Conservation (phyloP, 2,888 invertebrate species). For the Ryuthela nishihirai region DNA sequence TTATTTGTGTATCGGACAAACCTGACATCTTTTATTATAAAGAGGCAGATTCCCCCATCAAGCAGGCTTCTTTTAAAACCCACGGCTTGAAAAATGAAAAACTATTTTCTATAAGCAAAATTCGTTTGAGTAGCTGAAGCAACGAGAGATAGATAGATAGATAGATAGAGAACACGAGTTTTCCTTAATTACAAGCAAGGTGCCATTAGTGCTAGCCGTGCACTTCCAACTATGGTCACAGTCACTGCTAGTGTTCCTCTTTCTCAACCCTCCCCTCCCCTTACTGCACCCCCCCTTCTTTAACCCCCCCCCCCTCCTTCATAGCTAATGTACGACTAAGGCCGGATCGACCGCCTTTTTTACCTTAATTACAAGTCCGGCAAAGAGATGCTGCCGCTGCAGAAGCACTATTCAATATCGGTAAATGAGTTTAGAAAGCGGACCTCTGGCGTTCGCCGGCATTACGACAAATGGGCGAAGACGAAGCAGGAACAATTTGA, state of each 20-base stretch:
- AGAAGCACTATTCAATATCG: slow-evolving; percentile 30
- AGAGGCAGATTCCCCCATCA: too few relatives aligned
- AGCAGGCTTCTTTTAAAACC: too few relatives aligned
- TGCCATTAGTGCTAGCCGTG: slow-evolving; percentile 36
- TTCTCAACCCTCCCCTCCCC: slow-evolving; percentile 5
- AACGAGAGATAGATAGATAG: slow-evolving; percentile 11
- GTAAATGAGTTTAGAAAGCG: slow-evolving; percentile 14
- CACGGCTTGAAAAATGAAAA: slow-evolving; percentile 22
- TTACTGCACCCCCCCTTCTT: not conserved
- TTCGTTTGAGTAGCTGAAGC: slow-evolving; percentile 3
- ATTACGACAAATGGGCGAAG: too few relatives aligned
- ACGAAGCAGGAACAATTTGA: slow-evolving; percentile 30
- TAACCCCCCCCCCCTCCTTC: not conserved
- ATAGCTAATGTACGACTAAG: not conserved
- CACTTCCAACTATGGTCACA: too few relatives aligned
- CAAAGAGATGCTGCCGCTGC: slow-evolving; percentile 1
- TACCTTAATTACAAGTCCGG: slow-evolving; percentile 16
- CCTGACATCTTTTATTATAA: too few relatives aligned
- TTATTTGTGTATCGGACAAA: too few relatives aligned
- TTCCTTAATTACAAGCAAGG: slow-evolving; percentile 23
- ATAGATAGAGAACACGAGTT: slow-evolving; percentile 13
- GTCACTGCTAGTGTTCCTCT: too few relatives aligned
- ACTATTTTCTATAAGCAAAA: slow-evolving; percentile 20
- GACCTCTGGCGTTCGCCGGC: not conserved
- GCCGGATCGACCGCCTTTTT: slow-evolving; percentile 10